Evolutionary conservation across 2,797 vertebrate genomes (phyloP).

Genomic region (Ceryle rudis): DNA sequence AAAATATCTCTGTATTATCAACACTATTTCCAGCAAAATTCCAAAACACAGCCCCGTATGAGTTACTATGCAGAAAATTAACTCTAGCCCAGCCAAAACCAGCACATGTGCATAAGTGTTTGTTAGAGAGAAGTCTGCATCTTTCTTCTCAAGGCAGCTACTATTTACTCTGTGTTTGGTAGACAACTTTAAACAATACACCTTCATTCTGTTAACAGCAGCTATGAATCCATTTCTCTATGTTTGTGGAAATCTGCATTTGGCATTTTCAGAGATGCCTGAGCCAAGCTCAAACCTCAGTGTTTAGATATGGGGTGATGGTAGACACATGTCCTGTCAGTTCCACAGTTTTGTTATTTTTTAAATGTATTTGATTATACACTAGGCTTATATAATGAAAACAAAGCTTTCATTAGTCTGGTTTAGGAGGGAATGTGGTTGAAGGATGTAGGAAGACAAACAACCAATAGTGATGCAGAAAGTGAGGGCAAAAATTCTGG

Average conservation of each 20-base stretch:
- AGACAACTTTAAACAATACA: conserved; percentile 30
- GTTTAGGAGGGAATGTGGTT: neutral
- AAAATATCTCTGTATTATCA: neutral
- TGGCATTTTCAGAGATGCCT: conserved; percentile 22
- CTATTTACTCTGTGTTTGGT: neutral
- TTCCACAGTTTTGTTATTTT: conserved; percentile 49
- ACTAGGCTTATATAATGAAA: conserved; percentile 33
- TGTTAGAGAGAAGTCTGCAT: neutral
- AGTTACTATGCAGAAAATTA: neutral
- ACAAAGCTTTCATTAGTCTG: conserved; percentile 15
- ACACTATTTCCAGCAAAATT: neutral
- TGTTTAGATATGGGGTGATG: conserved; percentile 64
- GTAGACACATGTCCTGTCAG: conserved; percentile 58
- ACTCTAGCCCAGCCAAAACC: neutral
- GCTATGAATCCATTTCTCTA: neutral
- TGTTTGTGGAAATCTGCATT: conserved; percentile 24
- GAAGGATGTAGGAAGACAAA: neutral
- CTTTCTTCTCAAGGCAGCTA: neutral
- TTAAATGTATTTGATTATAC: conserved; percentile 38
- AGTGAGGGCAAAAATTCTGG: neutral
- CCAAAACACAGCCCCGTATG: neutral
- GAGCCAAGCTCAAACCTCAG: conserved; percentile 57
- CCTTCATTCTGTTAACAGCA: conserved; percentile 57
- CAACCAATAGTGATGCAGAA: neutral
- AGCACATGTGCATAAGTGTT: neutral